A percentile compares a stretch with the other conserved stretches of the same genome.
Conservation (phyloP, 2,113 vertebrate genomes). For the Zosterops borbonicus region DNA sequence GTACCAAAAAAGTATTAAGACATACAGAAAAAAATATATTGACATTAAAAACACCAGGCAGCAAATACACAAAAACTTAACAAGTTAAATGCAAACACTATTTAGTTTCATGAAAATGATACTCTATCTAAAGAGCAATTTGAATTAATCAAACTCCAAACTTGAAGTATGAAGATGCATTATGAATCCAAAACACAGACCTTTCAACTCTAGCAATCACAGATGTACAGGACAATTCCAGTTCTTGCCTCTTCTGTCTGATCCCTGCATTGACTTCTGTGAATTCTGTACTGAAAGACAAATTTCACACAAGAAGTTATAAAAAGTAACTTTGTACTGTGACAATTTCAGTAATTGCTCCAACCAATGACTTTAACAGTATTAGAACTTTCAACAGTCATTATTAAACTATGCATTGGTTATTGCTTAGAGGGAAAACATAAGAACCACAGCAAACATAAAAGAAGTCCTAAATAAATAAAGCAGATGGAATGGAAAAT, state of each 20-base stretch:
- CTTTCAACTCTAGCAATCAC: conserved; percentile 71
- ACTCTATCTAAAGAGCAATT: not conserved
- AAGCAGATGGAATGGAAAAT: not conserved
- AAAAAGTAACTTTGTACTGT: not conserved
- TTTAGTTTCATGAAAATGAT: not conserved
- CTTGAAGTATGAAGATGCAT: not conserved
- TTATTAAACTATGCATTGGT: not conserved
- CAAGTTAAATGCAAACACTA: not conserved
- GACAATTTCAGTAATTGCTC: not conserved
- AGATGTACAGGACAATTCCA: conserved; percentile 81
- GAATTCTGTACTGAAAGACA: conserved; percentile 80
- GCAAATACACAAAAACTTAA: not conserved
- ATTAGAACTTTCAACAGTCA: not conserved
- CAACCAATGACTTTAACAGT: not conserved
- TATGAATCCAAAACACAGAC: conserved; percentile 25
- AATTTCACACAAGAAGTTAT: conserved; percentile 11
- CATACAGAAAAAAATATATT: not conserved
- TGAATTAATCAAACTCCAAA: not conserved
- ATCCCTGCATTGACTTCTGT: conserved; percentile 71
- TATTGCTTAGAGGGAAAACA: not conserved
- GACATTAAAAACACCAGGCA: not conserved
- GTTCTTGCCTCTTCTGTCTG: conserved; percentile 78
- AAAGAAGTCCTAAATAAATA: not conserved
- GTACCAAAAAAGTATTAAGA: not conserved
- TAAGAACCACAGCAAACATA: not conserved